Evolutionary conservation across 2,113 vertebrate species (phyloP), one percentile per base, ranked within the genome.

Genomic region (Martes martes): DNA sequence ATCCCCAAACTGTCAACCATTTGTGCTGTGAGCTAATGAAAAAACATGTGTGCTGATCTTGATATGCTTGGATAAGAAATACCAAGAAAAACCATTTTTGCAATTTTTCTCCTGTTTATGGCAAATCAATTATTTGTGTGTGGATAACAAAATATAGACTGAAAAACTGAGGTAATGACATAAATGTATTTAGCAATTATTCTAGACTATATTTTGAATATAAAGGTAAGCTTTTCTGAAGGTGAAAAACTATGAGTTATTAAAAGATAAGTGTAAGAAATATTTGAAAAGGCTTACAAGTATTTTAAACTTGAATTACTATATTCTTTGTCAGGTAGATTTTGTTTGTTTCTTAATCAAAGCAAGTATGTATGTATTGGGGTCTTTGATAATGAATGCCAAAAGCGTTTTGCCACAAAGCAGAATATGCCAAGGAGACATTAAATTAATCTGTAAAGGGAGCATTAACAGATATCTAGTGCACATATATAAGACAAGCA

Each of bases 361-460:
- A 52, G 36, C 83, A 93, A 78, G 78, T 79, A 73, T 93, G 65
- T 74, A 82, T 55, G 89, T 80, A 86, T 8, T 33, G 93, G 96
- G 71, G 28, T 91, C 31, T 95, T 63, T 96, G 67, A 36, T 90
- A 95, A 85, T 87, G 59, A 94, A 1, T 78, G 87, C 89, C 59
- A 71, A 33, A 90, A 97, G 82, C 55, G 85, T 97, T 90, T 97
- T 90, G 76, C 76, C 88, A 69, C 39, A 4, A 84, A 97, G 89
- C 90, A 98, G 89, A 96, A 86, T 97, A 94, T 88, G 55, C 42
- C 94, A 96, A 76, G 80, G 96, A 98, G 47, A 83, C 78, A 86
- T 97, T 94, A 93, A 94, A 74, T 94, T 80, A 42, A 24, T 91
- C 69, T 79, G 67, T 96, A 73, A 96, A 91, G 93, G 92, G 96